phyloP scores from a whole-genome alignment of 2,888 invertebrate species.

The Rhagonycha lutea region DNA sequence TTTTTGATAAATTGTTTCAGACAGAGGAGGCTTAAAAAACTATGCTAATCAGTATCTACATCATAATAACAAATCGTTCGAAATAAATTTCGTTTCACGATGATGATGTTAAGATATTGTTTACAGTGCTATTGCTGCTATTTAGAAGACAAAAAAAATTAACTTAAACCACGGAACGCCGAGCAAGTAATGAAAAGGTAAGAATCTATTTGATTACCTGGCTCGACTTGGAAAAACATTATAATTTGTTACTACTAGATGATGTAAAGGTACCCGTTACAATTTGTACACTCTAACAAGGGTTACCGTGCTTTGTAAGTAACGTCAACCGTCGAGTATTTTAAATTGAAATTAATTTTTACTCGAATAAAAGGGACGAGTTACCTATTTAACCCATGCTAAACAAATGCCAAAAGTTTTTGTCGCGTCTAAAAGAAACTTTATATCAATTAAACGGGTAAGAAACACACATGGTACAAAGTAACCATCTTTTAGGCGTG shows the following conservation, averaged over 20 bases:
- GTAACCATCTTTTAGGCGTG: conserved; percentile 33
- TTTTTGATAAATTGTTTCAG: conserved; percentile 33
- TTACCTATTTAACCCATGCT: background rate
- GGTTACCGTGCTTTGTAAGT: background rate
- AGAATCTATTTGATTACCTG: background rate
- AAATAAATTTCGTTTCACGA: conserved; percentile 29
- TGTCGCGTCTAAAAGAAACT: background rate
- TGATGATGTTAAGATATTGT: conserved; percentile 8
- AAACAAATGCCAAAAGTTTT: background rate
- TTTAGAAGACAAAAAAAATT: background rate
- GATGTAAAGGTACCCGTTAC: background rate
- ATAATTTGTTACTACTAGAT: conserved; percentile 8
- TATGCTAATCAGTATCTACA: conserved; percentile 34
- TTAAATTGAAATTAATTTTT: background rate
- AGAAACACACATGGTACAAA: conserved; percentile 26
- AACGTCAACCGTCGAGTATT: conserved; percentile 10
- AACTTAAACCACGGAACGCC: background rate
- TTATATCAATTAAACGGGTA: conserved; percentile 10
- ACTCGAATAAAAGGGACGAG: background rate
- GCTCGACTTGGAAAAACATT: background rate
- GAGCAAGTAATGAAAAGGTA: background rate
- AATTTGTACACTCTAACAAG: conserved; percentile 12
- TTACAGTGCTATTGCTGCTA: background rate
- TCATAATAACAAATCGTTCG: conserved; percentile 33
- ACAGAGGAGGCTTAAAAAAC: conserved; percentile 32